Conservation (phyloP, 2,113 vertebrate genomes). For the Chelonoidis abingdonii region DNA sequence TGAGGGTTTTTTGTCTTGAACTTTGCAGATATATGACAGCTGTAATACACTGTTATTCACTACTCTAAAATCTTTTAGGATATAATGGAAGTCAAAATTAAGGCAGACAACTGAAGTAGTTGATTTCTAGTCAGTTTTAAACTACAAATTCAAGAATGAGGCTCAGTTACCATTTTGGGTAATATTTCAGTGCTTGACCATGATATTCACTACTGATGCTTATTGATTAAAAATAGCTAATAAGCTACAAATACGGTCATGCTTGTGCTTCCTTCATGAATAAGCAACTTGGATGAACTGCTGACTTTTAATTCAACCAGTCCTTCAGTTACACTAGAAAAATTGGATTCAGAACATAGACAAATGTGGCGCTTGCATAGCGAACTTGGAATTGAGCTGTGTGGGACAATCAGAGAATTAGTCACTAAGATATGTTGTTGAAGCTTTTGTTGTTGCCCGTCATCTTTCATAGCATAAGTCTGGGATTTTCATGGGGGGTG, state of each 20-base stretch:
- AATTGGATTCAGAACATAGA: background rate
- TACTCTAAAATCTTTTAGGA: background rate
- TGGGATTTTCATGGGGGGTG: background rate
- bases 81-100: background rate
- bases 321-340: background rate
- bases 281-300: background rate
- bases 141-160: background rate
- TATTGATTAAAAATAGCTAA: background rate
- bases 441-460: background rate
- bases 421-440: background rate
- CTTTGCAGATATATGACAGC: background rate
- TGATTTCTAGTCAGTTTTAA: background rate
- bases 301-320: background rate
- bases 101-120: background rate
- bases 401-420: background rate
- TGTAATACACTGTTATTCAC: background rate
- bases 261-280: background rate
- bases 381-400: background rate
- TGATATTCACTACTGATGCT: background rate
- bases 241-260: background rate
- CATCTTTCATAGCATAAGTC: background rate
- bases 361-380: background rate
- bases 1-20: background rate
- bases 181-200: background rate
- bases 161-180: background rate